A percentile compares a stretch with the other conserved stretches of the same genome.
Evolutionary conservation across 2,888 invertebrate species (phyloP).

Genomic region (Nemurella pictetii): DNA sequence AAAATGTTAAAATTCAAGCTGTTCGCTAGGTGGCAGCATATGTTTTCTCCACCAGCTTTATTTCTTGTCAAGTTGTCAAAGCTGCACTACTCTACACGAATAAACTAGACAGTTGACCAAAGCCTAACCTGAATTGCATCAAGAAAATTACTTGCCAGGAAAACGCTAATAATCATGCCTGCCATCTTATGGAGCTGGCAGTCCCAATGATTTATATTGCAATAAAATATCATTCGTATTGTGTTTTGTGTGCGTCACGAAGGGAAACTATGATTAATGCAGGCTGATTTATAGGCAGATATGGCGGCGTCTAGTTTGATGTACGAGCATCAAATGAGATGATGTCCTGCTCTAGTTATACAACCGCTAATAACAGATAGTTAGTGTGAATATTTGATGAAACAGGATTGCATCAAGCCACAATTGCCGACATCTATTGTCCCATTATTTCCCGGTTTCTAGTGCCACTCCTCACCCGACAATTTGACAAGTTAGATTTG

Average conservation of each 20-base stretch:
- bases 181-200: conserved; percentile 45
- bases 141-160: conserved; percentile 42
- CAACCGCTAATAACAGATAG: not conserved
- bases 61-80: not conserved
- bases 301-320: not conserved
- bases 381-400: not conserved
- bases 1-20: not conserved
- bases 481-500: not conserved
- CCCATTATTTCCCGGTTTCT: not conserved
- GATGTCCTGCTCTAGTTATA: not conserved
- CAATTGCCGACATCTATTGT: not conserved
- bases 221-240: conserved; percentile 56
- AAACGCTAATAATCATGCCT: conserved; percentile 41
- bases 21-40: not conserved
- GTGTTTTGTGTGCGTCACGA: conserved; percentile 42
- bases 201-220: conserved; percentile 52
- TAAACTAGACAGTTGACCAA: no score
- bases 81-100: no score
- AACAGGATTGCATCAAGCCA: not conserved
- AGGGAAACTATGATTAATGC: conserved; percentile 52
- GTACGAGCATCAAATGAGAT: not conserved
- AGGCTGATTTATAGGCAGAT: conserved; percentile 36
- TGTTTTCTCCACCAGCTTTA: not conserved
- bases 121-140: conserved; percentile 36
- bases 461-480: not conserved